Percentiles rank a stretch among this genome's conserved stretches.
Evolutionary conservation across 1,140 invertebrate genomes (phyloP).

Genomic region (Ceratina japonica): DNA sequence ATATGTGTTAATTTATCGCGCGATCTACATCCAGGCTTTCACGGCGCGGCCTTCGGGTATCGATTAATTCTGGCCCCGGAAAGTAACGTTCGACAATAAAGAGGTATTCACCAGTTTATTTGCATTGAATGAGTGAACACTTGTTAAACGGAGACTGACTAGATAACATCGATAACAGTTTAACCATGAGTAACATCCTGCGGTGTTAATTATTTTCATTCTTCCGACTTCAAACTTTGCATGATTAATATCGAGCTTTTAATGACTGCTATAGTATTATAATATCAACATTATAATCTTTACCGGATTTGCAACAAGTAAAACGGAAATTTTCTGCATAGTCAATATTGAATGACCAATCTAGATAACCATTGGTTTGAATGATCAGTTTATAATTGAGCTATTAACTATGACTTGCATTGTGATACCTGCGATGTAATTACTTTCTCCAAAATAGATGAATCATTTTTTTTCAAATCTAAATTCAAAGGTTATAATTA

Average conservation of each 20-base stretch:
- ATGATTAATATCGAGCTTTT: neutral
- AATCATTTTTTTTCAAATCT: too few relatives aligned
- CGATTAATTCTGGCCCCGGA: constrained; percentile 16
- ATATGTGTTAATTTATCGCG: constrained; percentile 42
- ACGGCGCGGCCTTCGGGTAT: constrained; percentile 22
- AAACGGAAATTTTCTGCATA: too few relatives aligned
- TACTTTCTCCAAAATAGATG: too few relatives aligned
- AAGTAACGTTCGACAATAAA: constrained; percentile 19
- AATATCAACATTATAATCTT: neutral
- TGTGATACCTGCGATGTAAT: too few relatives aligned
- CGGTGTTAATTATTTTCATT: constrained; percentile 16
- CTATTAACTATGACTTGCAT: neutral
- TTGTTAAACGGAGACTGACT: constrained; percentile 19
- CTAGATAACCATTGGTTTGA: neutral
- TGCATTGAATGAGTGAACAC: constrained; percentile 35
- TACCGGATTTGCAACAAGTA: too few relatives aligned
- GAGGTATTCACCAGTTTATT: constrained; percentile 38
- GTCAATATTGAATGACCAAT: too few relatives aligned
- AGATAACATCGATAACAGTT: constrained; percentile 8
- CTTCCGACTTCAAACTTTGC: neutral
- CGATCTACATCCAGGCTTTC: constrained; percentile 41
- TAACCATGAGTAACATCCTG: neutral
- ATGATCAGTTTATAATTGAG: neutral
- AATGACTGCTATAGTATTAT: neutral
- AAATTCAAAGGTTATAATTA: too few relatives aligned